phyloP scores from a whole-genome alignment of 30 jellyfish, hydroid and myxozoan genomes.

The Aurelia coerulea region DNA sequence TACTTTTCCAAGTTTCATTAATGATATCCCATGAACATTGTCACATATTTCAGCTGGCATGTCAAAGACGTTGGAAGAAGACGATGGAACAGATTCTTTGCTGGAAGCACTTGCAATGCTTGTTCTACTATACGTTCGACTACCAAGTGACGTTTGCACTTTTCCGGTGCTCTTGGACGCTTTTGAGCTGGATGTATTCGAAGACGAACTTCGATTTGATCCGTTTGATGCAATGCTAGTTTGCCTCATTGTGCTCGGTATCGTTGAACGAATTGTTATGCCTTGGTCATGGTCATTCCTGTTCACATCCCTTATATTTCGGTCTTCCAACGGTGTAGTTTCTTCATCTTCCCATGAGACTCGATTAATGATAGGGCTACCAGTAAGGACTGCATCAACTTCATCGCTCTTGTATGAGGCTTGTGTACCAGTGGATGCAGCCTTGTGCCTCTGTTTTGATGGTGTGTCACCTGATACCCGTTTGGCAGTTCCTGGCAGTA shows the following conservation, averaged over 20 bases:
- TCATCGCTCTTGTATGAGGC: conserved; percentile 23
- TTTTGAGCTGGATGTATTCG: conserved; percentile 49
- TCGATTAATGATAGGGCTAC: conserved; percentile 5
- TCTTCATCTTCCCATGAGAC: conserved; percentile 18
- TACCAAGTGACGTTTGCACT: background rate
- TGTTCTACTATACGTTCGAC: background rate
- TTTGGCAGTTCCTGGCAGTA: conserved; percentile 55
- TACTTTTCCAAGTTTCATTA: conserved; percentile 46
- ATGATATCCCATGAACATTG: conserved; percentile 15
- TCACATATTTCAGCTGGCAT: conserved; percentile 28
- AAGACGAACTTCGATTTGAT: conserved; percentile 55
- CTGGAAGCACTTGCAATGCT: conserved; percentile 44
- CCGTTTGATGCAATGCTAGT: conserved; percentile 1
- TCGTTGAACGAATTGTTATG: background rate
- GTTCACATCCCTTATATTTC: background rate
- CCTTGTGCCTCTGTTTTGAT: background rate
- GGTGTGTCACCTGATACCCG: conserved; percentile 12
- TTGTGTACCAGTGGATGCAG: background rate
- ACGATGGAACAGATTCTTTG: conserved; percentile 8
- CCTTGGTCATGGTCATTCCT: background rate
- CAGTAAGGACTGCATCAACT: conserved; percentile 28
- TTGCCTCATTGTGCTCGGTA: background rate
- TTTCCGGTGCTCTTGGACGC: background rate
- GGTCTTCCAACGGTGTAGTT: background rate
- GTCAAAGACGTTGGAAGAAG: conserved; percentile 27